Evolutionary conservation across 2,888 invertebrate species (phyloP).

Genomic region (Drosophila greeni): DNA sequence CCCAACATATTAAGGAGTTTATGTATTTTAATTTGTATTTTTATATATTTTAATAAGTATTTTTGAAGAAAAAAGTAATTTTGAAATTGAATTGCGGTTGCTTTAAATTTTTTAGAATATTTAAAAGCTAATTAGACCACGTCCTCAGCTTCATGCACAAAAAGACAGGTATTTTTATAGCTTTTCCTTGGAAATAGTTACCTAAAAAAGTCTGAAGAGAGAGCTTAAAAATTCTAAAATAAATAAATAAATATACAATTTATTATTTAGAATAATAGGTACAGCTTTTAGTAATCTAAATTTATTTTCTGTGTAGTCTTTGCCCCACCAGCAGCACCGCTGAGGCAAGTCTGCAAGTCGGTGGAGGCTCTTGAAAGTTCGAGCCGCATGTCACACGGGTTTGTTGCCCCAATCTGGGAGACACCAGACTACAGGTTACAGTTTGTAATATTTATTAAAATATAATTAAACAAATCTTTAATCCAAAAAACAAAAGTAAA

Average conservation of each 20-base stretch:
- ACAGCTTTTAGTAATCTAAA: not conserved
- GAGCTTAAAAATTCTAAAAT: too few relatives aligned
- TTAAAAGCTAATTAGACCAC: constrained; percentile 59
- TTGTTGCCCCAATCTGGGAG: constrained; percentile 55
- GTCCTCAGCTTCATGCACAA: constrained; percentile 8
- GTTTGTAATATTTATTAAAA: too few relatives aligned
- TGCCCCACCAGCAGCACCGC: constrained; percentile 4
- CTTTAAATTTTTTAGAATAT: constrained; percentile 19
- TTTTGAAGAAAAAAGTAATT: not conserved
- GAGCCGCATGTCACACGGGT: constrained; percentile 64
- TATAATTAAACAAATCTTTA: too few relatives aligned
- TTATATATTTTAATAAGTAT: not conserved
- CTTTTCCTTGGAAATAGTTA: not conserved
- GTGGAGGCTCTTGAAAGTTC: constrained; percentile 60
- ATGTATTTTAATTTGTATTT: not conserved
- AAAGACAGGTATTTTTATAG: too few relatives aligned
- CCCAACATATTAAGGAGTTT: not conserved
- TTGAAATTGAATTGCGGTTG: not conserved
- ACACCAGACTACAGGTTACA: constrained; percentile 38
- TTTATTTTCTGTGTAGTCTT: not conserved
- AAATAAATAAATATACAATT: too few relatives aligned
- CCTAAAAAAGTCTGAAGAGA: too few relatives aligned
- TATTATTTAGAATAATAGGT: too few relatives aligned
- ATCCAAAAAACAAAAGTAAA: too few relatives aligned
- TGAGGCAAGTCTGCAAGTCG: constrained; percentile 33